phyloP scores from a whole-genome alignment of 2,797 vertebrate species.

The Hozukius guyotensis region DNA sequence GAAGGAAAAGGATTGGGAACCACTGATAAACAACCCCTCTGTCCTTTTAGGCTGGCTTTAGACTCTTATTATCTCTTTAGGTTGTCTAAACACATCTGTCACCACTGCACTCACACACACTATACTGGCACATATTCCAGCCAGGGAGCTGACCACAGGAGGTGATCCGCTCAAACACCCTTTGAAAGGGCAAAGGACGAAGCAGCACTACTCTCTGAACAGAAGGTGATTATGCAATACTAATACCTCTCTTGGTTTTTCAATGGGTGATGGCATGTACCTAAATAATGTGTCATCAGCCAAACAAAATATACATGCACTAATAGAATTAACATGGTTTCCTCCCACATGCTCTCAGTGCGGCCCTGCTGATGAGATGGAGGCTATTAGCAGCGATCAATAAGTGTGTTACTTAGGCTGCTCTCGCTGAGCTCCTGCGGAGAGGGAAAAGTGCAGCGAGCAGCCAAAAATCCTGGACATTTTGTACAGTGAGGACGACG shows the following conservation, averaged over 20 bases:
- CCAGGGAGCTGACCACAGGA: neutral
- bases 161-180: neutral
- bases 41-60: no score
- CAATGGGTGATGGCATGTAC: neutral
- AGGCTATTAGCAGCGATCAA: constrained; percentile 51
- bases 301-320: neutral
- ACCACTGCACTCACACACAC: neutral
- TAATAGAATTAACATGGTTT: neutral
- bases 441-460: constrained; percentile 12
- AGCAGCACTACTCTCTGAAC: neutral
- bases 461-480: neutral
- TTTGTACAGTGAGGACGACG: neutral
- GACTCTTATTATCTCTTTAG: neutral
- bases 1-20: no score
- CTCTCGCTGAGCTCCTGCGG: constrained; percentile 10
- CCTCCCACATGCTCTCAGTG: neutral
- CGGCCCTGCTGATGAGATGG: constrained; percentile 14
- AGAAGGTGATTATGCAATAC: neutral
- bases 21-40: no score
- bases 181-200: neutral
- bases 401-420: neutral
- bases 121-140: neutral
- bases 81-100: neutral
- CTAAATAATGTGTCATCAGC: neutral
- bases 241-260: neutral